phyloP scores from a whole-genome alignment of 2,113 vertebrate species.

The Pteruthius melanotis region DNA sequence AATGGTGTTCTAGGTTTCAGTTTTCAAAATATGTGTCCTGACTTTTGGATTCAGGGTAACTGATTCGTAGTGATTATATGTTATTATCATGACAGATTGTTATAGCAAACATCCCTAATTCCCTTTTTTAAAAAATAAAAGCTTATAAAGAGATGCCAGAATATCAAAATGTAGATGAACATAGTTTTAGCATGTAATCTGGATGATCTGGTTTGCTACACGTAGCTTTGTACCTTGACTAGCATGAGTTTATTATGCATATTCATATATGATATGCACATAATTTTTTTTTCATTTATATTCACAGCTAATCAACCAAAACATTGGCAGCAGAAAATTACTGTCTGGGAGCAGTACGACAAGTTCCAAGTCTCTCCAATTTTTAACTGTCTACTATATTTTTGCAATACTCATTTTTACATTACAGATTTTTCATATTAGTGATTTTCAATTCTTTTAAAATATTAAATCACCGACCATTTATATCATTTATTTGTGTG shows the following conservation, averaged over 20 bases:
- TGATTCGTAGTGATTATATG: not conserved
- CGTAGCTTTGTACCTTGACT: not conserved
- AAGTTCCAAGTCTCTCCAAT: not conserved
- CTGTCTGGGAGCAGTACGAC: not conserved
- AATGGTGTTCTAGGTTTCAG: not conserved
- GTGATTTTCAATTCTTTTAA: not conserved
- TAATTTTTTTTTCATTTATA: not conserved
- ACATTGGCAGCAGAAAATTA: not conserved
- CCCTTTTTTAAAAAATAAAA: not conserved
- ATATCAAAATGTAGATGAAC: not conserved
- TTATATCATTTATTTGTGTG: not conserved
- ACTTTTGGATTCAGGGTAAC: not conserved
- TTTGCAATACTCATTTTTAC: not conserved
- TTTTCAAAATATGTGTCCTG: not conserved
- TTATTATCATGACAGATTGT: not conserved
- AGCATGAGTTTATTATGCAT: not conserved
- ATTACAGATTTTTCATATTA: not conserved
- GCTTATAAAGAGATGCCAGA: not conserved
- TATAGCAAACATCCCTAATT: not conserved
- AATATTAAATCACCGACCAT: not conserved
- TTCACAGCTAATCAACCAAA: slow-evolving; percentile 3
- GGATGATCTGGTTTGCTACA: not conserved
- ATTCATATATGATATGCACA: not conserved
- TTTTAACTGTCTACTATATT: not conserved
- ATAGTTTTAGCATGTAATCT: not conserved